Evolutionary conservation across 2,113 vertebrate species (phyloP).

Genomic region (Nesogale talazaci): DNA sequence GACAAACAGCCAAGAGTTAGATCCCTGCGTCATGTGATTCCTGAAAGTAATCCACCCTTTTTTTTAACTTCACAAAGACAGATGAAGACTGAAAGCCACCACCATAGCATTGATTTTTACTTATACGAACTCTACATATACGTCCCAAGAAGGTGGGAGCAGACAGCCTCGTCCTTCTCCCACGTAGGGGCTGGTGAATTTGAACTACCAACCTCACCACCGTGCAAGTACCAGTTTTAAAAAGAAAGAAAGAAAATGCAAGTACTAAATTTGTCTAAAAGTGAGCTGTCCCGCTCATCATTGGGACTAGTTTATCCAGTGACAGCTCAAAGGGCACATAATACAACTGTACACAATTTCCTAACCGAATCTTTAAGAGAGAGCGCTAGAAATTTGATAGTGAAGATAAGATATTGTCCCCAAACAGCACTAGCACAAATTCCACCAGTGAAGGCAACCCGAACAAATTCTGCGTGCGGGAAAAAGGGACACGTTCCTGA

Average conservation of each 20-base stretch:
- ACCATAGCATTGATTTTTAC: too few relatives aligned
- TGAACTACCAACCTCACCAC: too few relatives aligned
- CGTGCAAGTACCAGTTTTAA: too few relatives aligned
- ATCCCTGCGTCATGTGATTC: fast-evolving
- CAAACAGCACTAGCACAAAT: not conserved
- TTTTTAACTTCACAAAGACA: not conserved
- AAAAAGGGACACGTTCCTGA: not conserved
- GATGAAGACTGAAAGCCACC: too few relatives aligned
- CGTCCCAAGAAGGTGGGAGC: too few relatives aligned
- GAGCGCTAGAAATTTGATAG: not conserved
- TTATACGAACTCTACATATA: too few relatives aligned
- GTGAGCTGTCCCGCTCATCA: not conserved
- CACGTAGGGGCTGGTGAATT: too few relatives aligned
- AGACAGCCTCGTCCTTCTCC: too few relatives aligned
- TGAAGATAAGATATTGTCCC: not conserved
- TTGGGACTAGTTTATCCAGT: not conserved
- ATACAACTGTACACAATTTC: not conserved
- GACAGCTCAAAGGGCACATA: too few relatives aligned
- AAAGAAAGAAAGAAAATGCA: not conserved
- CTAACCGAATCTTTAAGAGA: not conserved
- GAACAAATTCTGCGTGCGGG: not conserved
- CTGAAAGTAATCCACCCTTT: not conserved
- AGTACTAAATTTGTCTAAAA: not conserved
- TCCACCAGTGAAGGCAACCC: not conserved
- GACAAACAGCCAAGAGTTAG: too few relatives aligned